Evolutionary conservation across 2,797 vertebrate genomes (phyloP).

Genomic region (Sebastes taczanowskii): DNA sequence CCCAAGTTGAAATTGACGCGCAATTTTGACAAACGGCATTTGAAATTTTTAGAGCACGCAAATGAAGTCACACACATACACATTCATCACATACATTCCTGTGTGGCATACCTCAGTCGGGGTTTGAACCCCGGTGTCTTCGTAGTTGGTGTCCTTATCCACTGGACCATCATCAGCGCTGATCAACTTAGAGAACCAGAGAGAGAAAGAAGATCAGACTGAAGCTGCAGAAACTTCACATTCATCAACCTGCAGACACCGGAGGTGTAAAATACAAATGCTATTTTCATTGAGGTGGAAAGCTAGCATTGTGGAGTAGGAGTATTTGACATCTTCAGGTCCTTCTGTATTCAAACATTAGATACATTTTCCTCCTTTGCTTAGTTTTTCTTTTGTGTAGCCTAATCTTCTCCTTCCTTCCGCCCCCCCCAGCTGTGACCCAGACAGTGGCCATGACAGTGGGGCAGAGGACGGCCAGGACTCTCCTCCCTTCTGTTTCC

Average conservation of each 20-base stretch:
- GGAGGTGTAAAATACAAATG: no score
- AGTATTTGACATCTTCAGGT: neutral
- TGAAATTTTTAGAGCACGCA: no score
- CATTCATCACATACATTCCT: neutral
- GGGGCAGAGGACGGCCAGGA: slow-evolving; percentile 93
- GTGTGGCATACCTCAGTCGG: neutral
- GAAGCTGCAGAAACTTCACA: neutral
- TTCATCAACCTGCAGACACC: neutral
- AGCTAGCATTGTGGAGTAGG: neutral
- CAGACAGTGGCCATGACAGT: slow-evolving; percentile 96
- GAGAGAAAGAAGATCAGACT: neutral
- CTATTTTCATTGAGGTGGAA: neutral
- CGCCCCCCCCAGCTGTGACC: slow-evolving; percentile 87
- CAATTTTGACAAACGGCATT: no score
- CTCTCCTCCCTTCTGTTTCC: slow-evolving; percentile 92
- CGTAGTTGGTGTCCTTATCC: accelerated
- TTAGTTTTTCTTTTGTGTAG: neutral
- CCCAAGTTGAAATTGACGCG: neutral
- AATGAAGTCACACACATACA: neutral
- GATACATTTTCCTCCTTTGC: neutral
- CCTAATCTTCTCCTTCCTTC: neutral
- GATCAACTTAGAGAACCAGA: neutral
- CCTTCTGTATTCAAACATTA: neutral
- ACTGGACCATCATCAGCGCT: neutral
- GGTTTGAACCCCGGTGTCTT: neutral